These are phyloP conservation scores for Girardinichthys multiradiatus DNA, from an alignment of 2,113 vertebrate species.

Conservation along the genomic window DNA sequence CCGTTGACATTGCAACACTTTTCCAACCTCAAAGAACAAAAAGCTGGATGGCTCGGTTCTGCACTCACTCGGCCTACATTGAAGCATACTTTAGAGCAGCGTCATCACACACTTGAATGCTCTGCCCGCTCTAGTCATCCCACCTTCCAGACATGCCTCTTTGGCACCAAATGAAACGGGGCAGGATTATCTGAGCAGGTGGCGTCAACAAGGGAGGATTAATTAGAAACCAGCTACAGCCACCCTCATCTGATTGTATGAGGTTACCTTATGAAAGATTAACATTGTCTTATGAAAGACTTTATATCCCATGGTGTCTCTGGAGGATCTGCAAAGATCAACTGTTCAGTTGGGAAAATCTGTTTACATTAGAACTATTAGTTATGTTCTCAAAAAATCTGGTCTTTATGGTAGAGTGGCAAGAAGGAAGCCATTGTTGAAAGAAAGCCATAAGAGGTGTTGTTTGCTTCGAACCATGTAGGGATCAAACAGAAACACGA, in stretches of 20 bases:
- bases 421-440: too few species aligned
- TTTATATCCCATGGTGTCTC: too few species aligned
- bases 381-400: too few species aligned
- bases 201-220: slow-evolving; percentile 8
- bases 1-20: background rate
- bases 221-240: background rate
- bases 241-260: background rate
- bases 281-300: background rate
- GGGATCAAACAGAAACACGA: background rate
- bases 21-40: background rate
- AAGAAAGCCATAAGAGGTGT: too few species aligned
- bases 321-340: too few species aligned
- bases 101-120: background rate
- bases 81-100: slow-evolving; percentile 17
- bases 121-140: background rate
- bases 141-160: background rate
- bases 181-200: slow-evolving; percentile 12
- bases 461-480: too few species aligned
- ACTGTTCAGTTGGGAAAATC: too few species aligned
- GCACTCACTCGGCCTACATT: background rate
- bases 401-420: too few species aligned
- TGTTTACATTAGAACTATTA: too few species aligned
- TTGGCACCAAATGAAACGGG: slow-evolving; percentile 2
- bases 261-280: too few species aligned
- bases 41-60: too few species aligned